Percentiles rank a stretch among this genome's conserved stretches.
Conservation (phyloP, 2,113 vertebrate genomes). For the Phaethon lepturus region DNA sequence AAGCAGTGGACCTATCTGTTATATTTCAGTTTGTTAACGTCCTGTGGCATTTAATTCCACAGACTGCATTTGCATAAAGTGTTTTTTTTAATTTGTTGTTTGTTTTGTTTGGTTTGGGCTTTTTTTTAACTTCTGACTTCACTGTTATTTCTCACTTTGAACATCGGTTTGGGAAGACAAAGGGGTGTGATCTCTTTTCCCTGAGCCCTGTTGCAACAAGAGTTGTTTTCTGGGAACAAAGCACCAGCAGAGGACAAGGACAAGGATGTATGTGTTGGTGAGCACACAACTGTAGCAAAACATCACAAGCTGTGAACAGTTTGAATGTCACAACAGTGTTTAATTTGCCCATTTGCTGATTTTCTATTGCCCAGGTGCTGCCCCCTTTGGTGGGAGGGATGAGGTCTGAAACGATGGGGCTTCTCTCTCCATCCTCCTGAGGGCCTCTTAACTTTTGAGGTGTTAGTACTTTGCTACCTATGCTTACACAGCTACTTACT, state of each 20-base stretch:
- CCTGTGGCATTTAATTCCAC: not conserved
- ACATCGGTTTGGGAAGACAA: not conserved
- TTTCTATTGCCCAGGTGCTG: not conserved
- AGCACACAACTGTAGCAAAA: not conserved
- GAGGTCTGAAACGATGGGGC: not conserved
- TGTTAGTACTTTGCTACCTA: not conserved
- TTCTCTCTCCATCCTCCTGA: not conserved
- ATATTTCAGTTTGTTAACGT: not conserved
- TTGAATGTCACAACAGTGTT: not conserved
- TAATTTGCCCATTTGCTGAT: not conserved
- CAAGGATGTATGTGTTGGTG: not conserved
- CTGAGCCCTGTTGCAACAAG: not conserved
- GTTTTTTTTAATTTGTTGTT: not conserved
- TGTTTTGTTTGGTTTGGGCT: not conserved
- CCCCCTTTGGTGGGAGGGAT: not conserved
- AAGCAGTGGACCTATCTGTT: not conserved
- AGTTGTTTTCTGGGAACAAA: not conserved
- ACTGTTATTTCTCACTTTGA: not conserved
- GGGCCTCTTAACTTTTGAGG: not conserved
- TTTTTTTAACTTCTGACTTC: not conserved
- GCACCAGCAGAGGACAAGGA: not conserved
- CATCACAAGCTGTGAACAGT: not conserved
- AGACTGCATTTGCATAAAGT: not conserved
- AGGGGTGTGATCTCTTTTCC: not conserved
- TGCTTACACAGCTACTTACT: not conserved